A percentile compares a stretch with the other conserved stretches of the same genome.
Conservation (phyloP, 2,888 invertebrate genomes). For the Halocaridina rubra region DNA sequence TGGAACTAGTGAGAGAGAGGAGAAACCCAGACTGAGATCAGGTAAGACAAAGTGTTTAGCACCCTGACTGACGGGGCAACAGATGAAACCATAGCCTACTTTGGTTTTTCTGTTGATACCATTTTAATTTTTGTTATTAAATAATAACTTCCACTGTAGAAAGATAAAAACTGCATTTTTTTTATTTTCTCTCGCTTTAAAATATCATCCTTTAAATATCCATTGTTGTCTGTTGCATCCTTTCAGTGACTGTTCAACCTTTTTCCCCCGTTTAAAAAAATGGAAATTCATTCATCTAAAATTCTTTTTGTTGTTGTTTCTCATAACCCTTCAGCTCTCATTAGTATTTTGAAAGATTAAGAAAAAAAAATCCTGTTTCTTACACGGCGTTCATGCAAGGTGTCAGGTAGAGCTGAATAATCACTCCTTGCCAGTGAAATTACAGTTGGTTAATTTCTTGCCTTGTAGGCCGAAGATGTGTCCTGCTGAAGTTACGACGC, state of each 20-base stretch:
- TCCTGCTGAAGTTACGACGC: slow-evolving; percentile 51
- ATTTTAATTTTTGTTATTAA: not conserved
- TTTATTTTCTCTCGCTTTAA: slow-evolving; percentile 6
- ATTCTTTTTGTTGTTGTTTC: not conserved
- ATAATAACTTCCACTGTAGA: slow-evolving; percentile 24
- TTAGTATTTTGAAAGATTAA: not conserved
- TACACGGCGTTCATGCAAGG: not conserved
- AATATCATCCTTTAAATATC: not conserved
- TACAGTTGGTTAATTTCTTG: slow-evolving; percentile 28
- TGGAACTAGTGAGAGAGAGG: slow-evolving; percentile 10
- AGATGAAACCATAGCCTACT: too few species aligned
- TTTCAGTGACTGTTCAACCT: not conserved
- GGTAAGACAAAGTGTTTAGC: slow-evolving; percentile 32
- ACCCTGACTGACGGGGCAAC: not conserved
- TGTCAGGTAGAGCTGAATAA: not conserved
- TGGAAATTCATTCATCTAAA: not conserved
- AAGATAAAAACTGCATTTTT: not conserved
- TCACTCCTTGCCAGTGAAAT: not conserved
- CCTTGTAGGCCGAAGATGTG: slow-evolving; percentile 52
- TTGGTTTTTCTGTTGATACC: not conserved
- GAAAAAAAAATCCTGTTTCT: not conserved
- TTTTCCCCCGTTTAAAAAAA: not conserved
- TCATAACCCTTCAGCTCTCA: not conserved
- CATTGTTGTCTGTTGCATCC: not conserved
- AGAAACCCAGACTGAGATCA: slow-evolving; percentile 49